These are phyloP conservation scores for Brachyptera risi DNA, from an alignment of 2,888 invertebrate genomes.

Conservation along the genomic window DNA sequence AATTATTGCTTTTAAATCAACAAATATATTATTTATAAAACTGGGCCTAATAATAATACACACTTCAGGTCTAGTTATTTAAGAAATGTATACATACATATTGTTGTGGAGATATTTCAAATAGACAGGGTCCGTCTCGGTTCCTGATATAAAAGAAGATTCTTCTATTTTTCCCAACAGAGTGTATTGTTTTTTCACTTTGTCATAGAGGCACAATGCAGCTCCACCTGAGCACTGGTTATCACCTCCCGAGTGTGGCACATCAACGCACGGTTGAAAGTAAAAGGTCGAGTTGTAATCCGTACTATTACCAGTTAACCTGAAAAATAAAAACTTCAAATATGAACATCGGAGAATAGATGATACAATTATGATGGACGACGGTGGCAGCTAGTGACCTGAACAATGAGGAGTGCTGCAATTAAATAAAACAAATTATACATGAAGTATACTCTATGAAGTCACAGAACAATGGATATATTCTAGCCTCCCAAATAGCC, in stretches of 20 bases:
- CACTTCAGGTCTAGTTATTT: no score
- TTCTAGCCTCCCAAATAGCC: no score
- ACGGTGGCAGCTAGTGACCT: no score
- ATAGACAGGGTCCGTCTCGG: background rate
- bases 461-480: no score
- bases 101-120: conserved; percentile 1
- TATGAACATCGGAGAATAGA: no score
- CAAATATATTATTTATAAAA: background rate
- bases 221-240: conserved; percentile 23
- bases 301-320: conserved; percentile 21
- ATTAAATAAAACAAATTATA: no score
- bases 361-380: no score
- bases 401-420: no score
- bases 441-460: no score
- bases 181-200: background rate
- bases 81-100: conserved; percentile 29
- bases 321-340: no score
- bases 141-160: conserved; percentile 30
- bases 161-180: conserved; percentile 37
- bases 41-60: background rate
- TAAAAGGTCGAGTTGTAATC: conserved; percentile 38
- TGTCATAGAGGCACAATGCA: conserved; percentile 34
- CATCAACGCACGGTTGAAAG: conserved; percentile 44
- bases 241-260: background rate
- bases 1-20: no score